phyloP scores from a whole-genome alignment of 1,140 invertebrate genomes.

The Brachionus asplanchnoidis region DNA sequence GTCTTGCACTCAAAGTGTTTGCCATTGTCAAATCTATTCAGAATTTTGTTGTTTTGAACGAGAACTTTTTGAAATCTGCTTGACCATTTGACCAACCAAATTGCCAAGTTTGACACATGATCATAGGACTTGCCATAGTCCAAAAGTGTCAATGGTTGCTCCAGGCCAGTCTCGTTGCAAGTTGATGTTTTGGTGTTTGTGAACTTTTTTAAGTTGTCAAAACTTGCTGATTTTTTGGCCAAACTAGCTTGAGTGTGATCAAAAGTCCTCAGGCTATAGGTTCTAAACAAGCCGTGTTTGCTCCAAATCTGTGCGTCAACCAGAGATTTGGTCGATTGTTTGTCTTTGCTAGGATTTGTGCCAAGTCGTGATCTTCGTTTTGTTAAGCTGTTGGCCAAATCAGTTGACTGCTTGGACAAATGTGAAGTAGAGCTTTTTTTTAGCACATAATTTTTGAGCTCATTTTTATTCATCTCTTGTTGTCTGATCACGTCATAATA shows the following conservation, averaged over 20 bases:
- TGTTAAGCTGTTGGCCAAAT: neutral
- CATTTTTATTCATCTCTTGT: neutral
- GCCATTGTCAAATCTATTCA: neutral
- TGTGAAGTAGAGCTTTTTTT: neutral
- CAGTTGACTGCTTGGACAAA: neutral
- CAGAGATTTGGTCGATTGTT: neutral
- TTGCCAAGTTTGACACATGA: neutral
- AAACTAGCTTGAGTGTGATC: neutral
- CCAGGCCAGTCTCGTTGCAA: neutral
- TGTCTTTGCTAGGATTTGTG: neutral
- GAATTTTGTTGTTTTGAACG: neutral
- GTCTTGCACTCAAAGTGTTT: neutral
- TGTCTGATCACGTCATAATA: neutral
- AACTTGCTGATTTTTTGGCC: neutral
- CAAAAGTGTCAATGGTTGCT: neutral
- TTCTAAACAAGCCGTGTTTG: constrained; percentile 1
- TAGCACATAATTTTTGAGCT: neutral
- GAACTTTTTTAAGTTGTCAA: neutral
- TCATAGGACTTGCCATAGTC: neutral
- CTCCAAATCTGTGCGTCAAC: neutral
- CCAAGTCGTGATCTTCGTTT: neutral
- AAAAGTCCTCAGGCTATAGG: neutral
- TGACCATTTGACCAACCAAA: constrained; percentile 31
- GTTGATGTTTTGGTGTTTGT: neutral
- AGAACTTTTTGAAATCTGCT: constrained; percentile 23